These are phyloP conservation scores for Melanotaenia pygmaea DNA, from an alignment of 2,797 vertebrate species.

Conservation along the genomic window DNA sequence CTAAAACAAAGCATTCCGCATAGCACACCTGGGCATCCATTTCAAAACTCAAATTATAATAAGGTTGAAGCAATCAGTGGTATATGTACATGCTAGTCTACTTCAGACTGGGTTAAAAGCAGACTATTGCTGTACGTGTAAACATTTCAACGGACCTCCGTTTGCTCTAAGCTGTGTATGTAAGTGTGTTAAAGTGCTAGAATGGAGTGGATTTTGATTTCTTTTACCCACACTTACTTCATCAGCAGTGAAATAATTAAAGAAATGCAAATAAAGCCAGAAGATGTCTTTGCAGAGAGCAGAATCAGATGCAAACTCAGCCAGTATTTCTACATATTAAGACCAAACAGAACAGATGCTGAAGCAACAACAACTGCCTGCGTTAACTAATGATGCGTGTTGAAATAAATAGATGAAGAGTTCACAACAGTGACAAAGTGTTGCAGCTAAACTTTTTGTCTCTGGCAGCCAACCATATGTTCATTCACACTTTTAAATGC, in stretches of 20 bases:
- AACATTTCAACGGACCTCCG: not conserved
- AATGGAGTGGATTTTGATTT: not conserved
- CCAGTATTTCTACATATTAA: not conserved
- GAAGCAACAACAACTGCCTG: slow-evolving; percentile 38
- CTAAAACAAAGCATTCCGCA: too few species aligned
- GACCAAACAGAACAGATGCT: slow-evolving; percentile 42
- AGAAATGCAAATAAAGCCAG: slow-evolving; percentile 27
- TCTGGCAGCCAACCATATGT: slow-evolving; percentile 52
- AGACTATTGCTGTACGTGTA: not conserved
- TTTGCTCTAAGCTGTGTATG: not conserved
- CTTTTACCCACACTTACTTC: not conserved
- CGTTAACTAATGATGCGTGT: slow-evolving; percentile 52
- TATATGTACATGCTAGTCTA: not conserved
- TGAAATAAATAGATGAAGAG: slow-evolving; percentile 54
- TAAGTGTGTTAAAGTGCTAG: not conserved
- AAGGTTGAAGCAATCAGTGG: not conserved
- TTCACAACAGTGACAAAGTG: slow-evolving; percentile 30
- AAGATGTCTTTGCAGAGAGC: slow-evolving; percentile 7
- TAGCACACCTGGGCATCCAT: too few species aligned
- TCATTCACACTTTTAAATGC: slow-evolving; percentile 25
- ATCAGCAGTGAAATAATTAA: slow-evolving; percentile 12
- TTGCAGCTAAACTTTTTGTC: slow-evolving; percentile 28
- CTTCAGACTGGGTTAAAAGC: not conserved
- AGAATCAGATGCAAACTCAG: slow-evolving; percentile 4
- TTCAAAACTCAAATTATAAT: not conserved